These are phyloP conservation scores for Toxonevra muliebris DNA, from an alignment of 2,888 invertebrate species.

Conservation along the genomic window DNA sequence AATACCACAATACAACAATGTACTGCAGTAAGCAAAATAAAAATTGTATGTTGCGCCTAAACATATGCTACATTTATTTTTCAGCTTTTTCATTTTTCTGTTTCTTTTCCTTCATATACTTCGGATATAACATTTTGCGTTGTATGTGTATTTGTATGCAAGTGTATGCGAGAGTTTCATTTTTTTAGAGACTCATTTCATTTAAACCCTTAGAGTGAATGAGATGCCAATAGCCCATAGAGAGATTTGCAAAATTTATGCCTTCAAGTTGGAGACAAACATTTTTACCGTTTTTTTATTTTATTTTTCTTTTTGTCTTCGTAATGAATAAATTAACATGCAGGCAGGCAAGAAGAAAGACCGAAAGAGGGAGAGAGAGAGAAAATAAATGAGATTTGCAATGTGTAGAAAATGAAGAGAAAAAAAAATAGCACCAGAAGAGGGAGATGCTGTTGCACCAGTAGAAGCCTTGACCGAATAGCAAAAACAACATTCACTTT, in stretches of 20 bases:
- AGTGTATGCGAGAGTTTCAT: background rate
- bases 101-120: background rate
- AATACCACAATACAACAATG: conserved; percentile 17
- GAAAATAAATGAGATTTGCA: background rate
- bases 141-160: background rate
- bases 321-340: too few relatives aligned
- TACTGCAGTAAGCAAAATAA: conserved; percentile 19
- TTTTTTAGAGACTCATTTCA: too few relatives aligned
- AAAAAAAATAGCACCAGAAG: conserved; percentile 2
- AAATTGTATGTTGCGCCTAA: conserved; percentile 18
- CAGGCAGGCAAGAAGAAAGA: too few relatives aligned
- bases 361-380: conserved; percentile 14
- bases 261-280: too few relatives aligned
- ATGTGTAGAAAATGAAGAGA: conserved; percentile 1
- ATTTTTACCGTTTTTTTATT: too few relatives aligned
- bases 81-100: conserved; percentile 1
- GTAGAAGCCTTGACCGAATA: conserved; percentile 22
- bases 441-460: conserved; percentile 3
- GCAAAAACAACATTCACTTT: conserved; percentile 13
- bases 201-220: too few relatives aligned
- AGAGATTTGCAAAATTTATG: too few relatives aligned
- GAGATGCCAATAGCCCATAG: too few relatives aligned
- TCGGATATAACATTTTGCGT: conserved; percentile 1
- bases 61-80: conserved; percentile 20
- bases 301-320: too few relatives aligned